These are phyloP conservation scores for Colletes latitarsis DNA, from an alignment of 1,140 invertebrate species.

Conservation along the genomic window DNA sequence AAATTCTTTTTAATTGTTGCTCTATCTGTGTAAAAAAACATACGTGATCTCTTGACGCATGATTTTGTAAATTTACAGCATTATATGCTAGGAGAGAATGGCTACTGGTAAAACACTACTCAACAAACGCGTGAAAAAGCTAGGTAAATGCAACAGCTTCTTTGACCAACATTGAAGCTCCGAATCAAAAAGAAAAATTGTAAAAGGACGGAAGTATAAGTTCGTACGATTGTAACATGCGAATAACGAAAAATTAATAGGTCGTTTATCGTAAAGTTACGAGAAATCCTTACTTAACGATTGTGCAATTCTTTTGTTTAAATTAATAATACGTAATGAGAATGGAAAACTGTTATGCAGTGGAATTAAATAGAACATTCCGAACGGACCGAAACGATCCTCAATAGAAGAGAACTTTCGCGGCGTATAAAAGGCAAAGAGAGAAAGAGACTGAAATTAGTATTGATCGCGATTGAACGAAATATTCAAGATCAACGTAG, in stretches of 20 bases:
- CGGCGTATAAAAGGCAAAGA: not conserved
- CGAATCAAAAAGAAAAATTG: not conserved
- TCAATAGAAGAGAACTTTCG: not conserved
- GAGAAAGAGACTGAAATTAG: not conserved
- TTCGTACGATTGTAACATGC: not conserved
- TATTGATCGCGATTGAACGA: not conserved
- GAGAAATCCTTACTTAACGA: not conserved
- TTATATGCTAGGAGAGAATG: not conserved
- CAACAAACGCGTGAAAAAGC: not conserved
- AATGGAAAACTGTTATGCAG: not conserved
- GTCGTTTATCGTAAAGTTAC: not conserved
- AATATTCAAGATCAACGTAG: slow-evolving; percentile 37
- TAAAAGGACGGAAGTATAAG: not conserved
- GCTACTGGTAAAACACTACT: not conserved
- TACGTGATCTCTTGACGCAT: not conserved
- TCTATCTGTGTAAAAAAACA: not conserved
- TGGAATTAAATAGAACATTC: not conserved
- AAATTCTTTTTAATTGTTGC: not conserved
- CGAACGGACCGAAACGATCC: not conserved
- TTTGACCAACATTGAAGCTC: not conserved
- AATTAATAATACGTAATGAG: not conserved
- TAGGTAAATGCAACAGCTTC: not conserved
- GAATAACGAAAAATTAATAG: not conserved
- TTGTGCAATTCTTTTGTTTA: not conserved
- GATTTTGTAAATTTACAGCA: slow-evolving; percentile 11